Conservation (phyloP, 2,113 vertebrate species). For the Glareola pratincola region DNA sequence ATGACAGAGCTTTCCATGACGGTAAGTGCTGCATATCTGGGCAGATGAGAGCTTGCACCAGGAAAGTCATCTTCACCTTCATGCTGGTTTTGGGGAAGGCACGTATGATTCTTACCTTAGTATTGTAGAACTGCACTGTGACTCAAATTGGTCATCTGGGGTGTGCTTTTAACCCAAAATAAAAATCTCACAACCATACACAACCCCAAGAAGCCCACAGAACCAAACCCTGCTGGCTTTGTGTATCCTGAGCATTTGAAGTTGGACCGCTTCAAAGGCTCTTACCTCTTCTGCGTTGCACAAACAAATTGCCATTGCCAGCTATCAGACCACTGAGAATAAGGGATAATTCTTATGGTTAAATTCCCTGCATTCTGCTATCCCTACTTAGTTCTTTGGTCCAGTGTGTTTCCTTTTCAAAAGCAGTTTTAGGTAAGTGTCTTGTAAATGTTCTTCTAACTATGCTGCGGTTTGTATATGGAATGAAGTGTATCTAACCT, state of each 20-base stretch:
- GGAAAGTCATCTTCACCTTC: not conserved
- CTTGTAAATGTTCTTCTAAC: not conserved
- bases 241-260: not conserved
- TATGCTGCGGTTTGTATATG: not conserved
- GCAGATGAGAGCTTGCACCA: not conserved
- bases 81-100: not conserved
- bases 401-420: not conserved
- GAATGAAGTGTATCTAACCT: not conserved
- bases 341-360: not conserved
- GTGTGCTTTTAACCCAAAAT: not conserved
- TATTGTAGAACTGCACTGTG: not conserved
- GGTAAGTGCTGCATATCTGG: not conserved
- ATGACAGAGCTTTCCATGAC: not conserved
- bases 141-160: not conserved
- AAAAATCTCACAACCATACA: not conserved
- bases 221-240: not conserved
- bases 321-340: not conserved
- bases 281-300: not conserved
- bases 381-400: not conserved
- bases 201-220: not conserved
- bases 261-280: not conserved
- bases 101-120: not conserved
- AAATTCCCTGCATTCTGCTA: not conserved
- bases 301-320: not conserved
- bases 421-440: not conserved